Conservation (phyloP, 2,888 invertebrate species). For the Cantharis rufa region DNA sequence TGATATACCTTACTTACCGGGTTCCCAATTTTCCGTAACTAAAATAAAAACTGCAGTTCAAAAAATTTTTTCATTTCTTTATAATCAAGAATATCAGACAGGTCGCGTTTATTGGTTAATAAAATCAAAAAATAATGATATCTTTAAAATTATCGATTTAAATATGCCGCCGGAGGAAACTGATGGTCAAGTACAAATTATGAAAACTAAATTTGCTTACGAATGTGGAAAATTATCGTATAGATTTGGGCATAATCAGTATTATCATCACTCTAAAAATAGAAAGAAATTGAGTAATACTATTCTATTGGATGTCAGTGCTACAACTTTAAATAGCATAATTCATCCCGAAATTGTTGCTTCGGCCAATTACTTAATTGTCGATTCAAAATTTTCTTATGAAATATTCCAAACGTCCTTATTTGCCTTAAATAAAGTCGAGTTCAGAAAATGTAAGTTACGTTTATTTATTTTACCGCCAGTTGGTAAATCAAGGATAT, state of each 20-base stretch:
- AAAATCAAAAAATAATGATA: conserved; percentile 89
- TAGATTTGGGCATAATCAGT: conserved; percentile 86
- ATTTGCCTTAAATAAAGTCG: conserved; percentile 52
- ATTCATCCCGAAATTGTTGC: conserved; percentile 86
- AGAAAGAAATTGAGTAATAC: conserved; percentile 71
- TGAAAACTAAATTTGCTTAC: conserved; percentile 86
- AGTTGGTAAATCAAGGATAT: too few relatives aligned
- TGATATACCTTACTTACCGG: conserved; percentile 84
- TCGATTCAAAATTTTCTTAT: conserved; percentile 84
- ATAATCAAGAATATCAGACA: conserved; percentile 90
- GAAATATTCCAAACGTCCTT: conserved; percentile 78
- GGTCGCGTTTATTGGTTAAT: conserved; percentile 98
- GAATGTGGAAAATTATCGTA: conserved; percentile 92
- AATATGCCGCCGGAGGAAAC: conserved; percentile 81
- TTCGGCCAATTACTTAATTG: conserved; percentile 86
- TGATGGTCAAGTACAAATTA: conserved; percentile 57
- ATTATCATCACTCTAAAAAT: conserved; percentile 65
- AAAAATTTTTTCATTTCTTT: conserved; percentile 89
- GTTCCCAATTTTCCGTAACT: conserved; percentile 83
- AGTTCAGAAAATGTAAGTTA: neutral
- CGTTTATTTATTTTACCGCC: neutral
- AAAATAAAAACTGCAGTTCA: conserved; percentile 90
- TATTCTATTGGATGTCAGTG: conserved; percentile 80
- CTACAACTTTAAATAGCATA: conserved; percentile 74
- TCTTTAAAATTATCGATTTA: conserved; percentile 91